Evolutionary conservation across 1,140 invertebrate genomes (phyloP), one percentile per base, ranked within the genome.

Genomic region (Homalodisca vitripennis): DNA sequence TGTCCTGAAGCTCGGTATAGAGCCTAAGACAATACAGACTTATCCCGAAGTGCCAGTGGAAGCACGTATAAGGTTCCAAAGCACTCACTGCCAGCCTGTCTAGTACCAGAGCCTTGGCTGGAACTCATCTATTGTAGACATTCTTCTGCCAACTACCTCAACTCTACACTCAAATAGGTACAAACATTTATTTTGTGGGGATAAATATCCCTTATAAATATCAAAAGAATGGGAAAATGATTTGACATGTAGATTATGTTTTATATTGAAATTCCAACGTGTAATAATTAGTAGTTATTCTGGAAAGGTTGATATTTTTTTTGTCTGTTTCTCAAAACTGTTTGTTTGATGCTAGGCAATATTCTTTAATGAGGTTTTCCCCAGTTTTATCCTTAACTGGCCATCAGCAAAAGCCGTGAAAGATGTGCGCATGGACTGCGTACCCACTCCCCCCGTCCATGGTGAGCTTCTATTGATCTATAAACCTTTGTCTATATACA

Each of bases 371-470:
- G n/a, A n/a, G 91, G 92, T 74, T 93, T 93, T 74, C 93, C 92
- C 79, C 93, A 93, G 79, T 87, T 91, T 60, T 94, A 94, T 76
- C 90, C 93, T 2, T 93, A 88, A 47, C 88, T 92, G 71, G 88
- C 91, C 0, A 87, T 91, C 29, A 92, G 87, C 1, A 90, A 90
- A n/a, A 1, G 91, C 92, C 0, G 91, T 93, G 64, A 86, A 88
- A 3, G 90, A 94, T 78, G 89, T 93, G 1, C 82, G 89, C 67
- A 87, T 88, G 80, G 87, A 92, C 76, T 94, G 92, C 75, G 85
- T 93, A 30, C 91, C 91, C 0, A 92, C 92, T 0, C 80, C 90
- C 67, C 90, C 91, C 1, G 82, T 92, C 22, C 84, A 86, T 81
- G 91, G 92, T 92, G 78, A 79, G 80, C 79, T 27, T 17, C n/a